Base-by-base conservation (phyloP, 2,888 invertebrate species). In the Limnephilus lunatus region DNA sequence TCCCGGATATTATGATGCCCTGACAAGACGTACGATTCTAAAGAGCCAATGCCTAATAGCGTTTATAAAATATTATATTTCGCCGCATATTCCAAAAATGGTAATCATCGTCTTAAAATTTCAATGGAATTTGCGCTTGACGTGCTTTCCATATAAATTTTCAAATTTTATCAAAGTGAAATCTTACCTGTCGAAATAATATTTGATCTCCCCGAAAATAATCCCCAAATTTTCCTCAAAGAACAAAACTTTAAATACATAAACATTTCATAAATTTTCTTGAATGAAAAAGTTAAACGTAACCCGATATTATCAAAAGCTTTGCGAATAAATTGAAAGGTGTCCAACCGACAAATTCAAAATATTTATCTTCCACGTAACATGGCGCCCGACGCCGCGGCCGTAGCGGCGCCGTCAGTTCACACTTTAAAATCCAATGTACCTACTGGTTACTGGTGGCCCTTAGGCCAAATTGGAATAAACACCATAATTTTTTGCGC, bases 301-400 rank as follows among this genome's bases (percentile, higher is more conserved):
- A 89, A 89, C 88, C 88, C 81, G 68, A 89, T 89, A 89, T 91
- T 81, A 91, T 91, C 87, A 91, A 92, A 92, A 92, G 89, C 91
- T 92, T 89, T 92, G 32, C 68, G 89, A 89, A 89, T 85, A 92
- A 92, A 89, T 92, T 92, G 89, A 92, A 92, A 92, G 91, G 91
- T 92, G 91, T 83, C 91, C 91, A 89, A 88, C 89, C 91, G 90
- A 92, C 89, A 89, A 92, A 92, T 81, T 92, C 89, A 89, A 89
- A 89, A 92, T 92, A 92, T 92, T 92, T 92, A 89, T 85, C 89
- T 92, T 92, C 48, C 85, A 89, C 91, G 83, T n/a, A 85, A 91
- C 86, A 81, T 82, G 91, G 30, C 89, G 81, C 88, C 88, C 31
- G 80, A 35, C 88, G 88, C 85, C 89, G 48, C 68, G 53, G 88